A percentile compares a stretch with the other conserved stretches of the same genome.
phyloP scores from a whole-genome alignment of 2,797 vertebrate genomes.

The Lemur catta region DNA sequence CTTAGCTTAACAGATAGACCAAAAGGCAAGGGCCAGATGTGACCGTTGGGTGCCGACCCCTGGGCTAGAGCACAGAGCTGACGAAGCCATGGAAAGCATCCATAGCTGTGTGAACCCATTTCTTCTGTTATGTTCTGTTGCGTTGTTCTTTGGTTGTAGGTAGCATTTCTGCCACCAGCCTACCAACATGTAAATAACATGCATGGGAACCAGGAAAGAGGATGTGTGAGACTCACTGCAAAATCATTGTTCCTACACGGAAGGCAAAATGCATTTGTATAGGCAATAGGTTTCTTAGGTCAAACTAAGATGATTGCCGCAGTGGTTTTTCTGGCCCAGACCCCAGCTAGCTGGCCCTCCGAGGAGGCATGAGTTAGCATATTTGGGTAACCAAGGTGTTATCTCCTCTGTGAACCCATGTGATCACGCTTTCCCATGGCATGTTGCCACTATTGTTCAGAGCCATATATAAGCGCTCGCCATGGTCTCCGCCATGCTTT shows the following conservation, averaged over 20 bases:
- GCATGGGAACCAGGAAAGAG: background rate
- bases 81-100: background rate
- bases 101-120: background rate
- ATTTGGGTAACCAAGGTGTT: no score
- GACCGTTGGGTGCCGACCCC: background rate
- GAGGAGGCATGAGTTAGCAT: no score
- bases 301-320: no score
- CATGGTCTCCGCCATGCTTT: no score
- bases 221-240: background rate
- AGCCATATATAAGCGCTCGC: no score
- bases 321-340: no score
- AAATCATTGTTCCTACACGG: background rate
- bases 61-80: background rate
- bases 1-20: background rate
- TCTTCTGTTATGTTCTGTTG: background rate
- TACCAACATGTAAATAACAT: background rate
- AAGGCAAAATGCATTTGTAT: no score
- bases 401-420: no score
- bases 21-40: background rate
- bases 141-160: background rate
- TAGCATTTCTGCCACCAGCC: background rate
- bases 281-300: no score
- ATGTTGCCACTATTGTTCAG: no score
- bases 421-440: no score
- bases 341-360: no score